Conservation (phyloP, 2,113 vertebrate species). For the Apistogramma diplotaenia region DNA sequence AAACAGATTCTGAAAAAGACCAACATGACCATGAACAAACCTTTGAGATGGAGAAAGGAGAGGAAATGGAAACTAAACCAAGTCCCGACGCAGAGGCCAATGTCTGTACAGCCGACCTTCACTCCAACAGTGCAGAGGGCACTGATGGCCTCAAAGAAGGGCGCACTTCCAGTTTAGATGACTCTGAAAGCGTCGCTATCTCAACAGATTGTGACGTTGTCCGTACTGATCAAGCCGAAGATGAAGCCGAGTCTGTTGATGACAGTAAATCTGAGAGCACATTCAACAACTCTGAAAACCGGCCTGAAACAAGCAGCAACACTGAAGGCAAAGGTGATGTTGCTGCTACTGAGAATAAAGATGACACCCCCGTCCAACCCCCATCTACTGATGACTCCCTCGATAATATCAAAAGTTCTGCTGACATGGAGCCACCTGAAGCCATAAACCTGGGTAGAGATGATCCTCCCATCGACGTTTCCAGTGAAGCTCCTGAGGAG, state of each 20-base stretch:
- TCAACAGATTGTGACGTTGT: neutral
- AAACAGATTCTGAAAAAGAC: neutral
- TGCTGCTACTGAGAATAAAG: neutral
- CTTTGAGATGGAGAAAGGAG: neutral
- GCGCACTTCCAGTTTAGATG: neutral
- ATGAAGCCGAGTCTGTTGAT: neutral
- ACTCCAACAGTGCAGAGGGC: neutral
- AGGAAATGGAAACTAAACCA: neutral
- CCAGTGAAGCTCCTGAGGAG: neutral
- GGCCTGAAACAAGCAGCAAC: neutral
- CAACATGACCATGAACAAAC: neutral
- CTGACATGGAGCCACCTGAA: neutral
- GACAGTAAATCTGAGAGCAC: neutral
- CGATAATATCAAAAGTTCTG: neutral
- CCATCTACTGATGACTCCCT: neutral
- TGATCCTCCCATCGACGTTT: neutral
- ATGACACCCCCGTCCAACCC: accelerated
- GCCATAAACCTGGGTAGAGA: neutral
- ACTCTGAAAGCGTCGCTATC: neutral
- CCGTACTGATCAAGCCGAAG: neutral
- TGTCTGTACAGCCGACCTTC: neutral
- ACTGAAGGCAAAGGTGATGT: neutral
- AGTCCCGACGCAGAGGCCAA: neutral
- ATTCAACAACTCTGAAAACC: neutral
- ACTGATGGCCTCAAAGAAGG: neutral